Conservation (phyloP, 2,888 invertebrate species). For the Brachylomia viminalis region DNA sequence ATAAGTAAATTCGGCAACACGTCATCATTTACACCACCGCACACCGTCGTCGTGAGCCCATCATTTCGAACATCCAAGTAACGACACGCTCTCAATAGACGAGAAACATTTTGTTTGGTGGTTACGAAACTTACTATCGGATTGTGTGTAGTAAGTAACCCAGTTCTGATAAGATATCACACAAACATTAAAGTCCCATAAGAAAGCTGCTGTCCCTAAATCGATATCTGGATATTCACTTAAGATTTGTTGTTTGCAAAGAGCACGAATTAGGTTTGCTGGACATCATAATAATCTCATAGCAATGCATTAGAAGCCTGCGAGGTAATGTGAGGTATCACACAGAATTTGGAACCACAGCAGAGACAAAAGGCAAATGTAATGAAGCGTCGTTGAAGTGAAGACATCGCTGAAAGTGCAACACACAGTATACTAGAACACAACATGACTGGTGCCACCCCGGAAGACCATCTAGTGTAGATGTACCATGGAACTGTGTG, state of each 20-base stretch:
- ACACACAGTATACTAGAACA: background rate
- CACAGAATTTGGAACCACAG: background rate
- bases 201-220: background rate
- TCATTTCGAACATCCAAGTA: background rate
- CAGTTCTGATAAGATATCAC: conserved; percentile 41
- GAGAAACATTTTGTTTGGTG: background rate
- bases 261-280: background rate
- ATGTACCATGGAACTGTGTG: background rate
- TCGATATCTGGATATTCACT: background rate
- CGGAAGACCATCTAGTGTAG: background rate
- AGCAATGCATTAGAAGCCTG: background rate
- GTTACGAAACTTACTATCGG: conserved; percentile 22
- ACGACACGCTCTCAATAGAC: background rate
- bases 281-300: background rate
- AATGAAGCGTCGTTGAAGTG: background rate
- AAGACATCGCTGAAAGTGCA: background rate
- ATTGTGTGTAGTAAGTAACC: conserved; percentile 6
- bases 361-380: background rate
- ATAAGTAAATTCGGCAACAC: background rate
- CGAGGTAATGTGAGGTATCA: background rate
- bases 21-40: background rate
- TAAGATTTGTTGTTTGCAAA: background rate
- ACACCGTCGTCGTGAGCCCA: conserved; percentile 6
- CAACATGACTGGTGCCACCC: background rate
- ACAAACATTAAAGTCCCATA: background rate